phyloP scores from a whole-genome alignment of 2,797 vertebrate species.

The Astyanax mexicanus region DNA sequence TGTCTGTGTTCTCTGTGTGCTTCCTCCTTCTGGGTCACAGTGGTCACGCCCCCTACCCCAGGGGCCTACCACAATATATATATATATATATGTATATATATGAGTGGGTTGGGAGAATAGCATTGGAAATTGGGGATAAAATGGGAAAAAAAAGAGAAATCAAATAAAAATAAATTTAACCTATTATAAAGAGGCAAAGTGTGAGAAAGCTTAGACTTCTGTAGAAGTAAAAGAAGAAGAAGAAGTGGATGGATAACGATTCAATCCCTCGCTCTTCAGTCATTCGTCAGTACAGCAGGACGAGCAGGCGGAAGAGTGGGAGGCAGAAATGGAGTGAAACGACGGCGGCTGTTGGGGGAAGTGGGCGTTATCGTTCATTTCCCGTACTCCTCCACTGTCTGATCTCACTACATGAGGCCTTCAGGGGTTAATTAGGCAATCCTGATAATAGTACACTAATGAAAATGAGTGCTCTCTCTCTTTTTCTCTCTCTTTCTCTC shows the following conservation, averaged over 20 bases:
- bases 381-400: slow-evolving; percentile 63
- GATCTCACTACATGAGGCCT: slow-evolving; percentile 75
- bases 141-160: too few species aligned
- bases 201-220: slow-evolving; percentile 32
- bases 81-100: too few species aligned
- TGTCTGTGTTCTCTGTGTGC: too few species aligned
- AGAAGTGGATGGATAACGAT: slow-evolving; percentile 16
- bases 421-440: slow-evolving; percentile 83
- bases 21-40: too few species aligned
- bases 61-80: too few species aligned
- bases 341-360: slow-evolving; percentile 47
- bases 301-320: slow-evolving; percentile 53
- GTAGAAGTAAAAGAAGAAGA: too few species aligned
- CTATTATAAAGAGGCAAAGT: slow-evolving; percentile 22
- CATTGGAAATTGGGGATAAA: too few species aligned
- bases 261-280: slow-evolving; percentile 67
- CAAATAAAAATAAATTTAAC: too few species aligned
- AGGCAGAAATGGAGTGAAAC: slow-evolving; percentile 38
- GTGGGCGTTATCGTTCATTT: slow-evolving; percentile 55
- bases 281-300: slow-evolving; percentile 70
- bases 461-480: slow-evolving; percentile 75
- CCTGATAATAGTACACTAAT: slow-evolving; percentile 81
- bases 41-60: too few species aligned
- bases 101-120: too few species aligned
- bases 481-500: slow-evolving; percentile 43